Conservation (phyloP, 2,113 vertebrate genomes). For the Scomber japonicus region DNA sequence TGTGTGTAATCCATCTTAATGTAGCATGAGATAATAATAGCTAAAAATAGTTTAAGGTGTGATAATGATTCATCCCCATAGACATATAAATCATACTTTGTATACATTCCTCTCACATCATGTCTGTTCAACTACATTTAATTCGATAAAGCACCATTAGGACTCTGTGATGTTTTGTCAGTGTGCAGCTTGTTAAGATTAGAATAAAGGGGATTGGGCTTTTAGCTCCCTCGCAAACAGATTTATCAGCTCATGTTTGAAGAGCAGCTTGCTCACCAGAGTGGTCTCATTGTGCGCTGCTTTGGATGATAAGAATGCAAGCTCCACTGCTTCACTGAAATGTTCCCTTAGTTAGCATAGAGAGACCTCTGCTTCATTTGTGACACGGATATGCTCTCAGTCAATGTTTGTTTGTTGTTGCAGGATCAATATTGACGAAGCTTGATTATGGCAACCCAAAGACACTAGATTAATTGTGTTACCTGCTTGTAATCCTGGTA, state of each 20-base stretch:
- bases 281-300: slow-evolving; percentile 57
- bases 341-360: slow-evolving; percentile 22
- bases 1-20: slow-evolving; percentile 73
- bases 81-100: slow-evolving; percentile 75
- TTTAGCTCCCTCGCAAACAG: slow-evolving; percentile 66
- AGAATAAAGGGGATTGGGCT: slow-evolving; percentile 51
- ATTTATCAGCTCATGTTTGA: slow-evolving; percentile 76
- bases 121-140: slow-evolving; percentile 64
- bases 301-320: slow-evolving; percentile 62
- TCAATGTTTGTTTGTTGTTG: slow-evolving; percentile 59
- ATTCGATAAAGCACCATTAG: slow-evolving; percentile 73
- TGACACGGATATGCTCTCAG: slow-evolving; percentile 57
- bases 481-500: slow-evolving; percentile 41
- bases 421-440: slow-evolving; percentile 53
- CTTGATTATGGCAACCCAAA: slow-evolving; percentile 29
- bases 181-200: slow-evolving; percentile 71
- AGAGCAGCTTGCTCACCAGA: slow-evolving; percentile 63
- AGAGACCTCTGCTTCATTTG: slow-evolving; percentile 60
- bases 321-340: slow-evolving; percentile 24
- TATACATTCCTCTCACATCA: slow-evolving; percentile 66
- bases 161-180: slow-evolving; percentile 58
- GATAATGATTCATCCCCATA: slow-evolving; percentile 69
- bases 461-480: slow-evolving; percentile 40
- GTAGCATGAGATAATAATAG: slow-evolving; percentile 56
- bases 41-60: slow-evolving; percentile 48